A percentile compares a stretch with the other conserved stretches of the same genome.
Conservation (phyloP, 2,797 vertebrate genomes). For the Decapterus maruadsi region DNA sequence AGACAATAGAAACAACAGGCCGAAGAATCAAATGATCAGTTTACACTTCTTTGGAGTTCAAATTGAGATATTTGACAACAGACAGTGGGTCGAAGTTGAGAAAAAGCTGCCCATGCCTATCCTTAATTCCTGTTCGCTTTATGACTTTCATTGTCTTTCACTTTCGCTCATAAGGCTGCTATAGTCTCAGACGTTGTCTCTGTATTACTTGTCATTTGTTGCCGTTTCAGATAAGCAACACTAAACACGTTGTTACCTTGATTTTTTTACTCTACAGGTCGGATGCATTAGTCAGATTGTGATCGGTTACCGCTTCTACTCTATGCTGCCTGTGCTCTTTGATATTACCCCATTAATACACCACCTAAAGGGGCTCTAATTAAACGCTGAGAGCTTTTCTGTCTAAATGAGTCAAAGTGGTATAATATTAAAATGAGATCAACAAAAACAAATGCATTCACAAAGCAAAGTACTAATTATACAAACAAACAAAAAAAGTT, state of each 20-base stretch:
- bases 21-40: neutral
- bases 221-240: no score
- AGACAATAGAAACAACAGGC: no score
- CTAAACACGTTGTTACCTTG: no score
- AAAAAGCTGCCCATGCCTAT: neutral
- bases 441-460: neutral
- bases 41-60: neutral
- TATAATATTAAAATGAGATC: neutral
- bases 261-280: no score
- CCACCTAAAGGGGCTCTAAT: neutral
- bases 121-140: no score
- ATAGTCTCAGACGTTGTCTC: no score
- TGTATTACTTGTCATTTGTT: no score
- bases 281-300: neutral
- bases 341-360: neutral
- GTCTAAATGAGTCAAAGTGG: neutral
- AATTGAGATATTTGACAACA: neutral
- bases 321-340: neutral
- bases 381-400: neutral
- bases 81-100: no score
- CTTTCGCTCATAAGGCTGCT: no score
- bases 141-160: neutral
- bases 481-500: neutral
- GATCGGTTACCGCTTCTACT: neutral
- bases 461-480: neutral